phyloP scores from a whole-genome alignment of 2,113 vertebrate genomes.

The Phodopus roborovskii region DNA sequence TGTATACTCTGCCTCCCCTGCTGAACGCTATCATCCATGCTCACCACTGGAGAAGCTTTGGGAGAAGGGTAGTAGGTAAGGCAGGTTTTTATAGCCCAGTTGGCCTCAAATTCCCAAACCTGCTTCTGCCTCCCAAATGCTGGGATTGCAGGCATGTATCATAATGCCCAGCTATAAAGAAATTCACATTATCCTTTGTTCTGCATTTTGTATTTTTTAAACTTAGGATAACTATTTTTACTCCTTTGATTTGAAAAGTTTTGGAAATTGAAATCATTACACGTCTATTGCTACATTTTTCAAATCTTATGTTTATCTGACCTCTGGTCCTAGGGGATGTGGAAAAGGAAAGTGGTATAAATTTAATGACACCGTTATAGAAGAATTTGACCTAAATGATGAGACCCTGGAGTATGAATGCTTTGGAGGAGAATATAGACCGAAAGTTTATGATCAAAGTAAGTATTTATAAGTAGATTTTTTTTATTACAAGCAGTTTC shows the following conservation, averaged over 20 bases:
- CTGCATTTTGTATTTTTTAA: conserved; percentile 11
- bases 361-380: conserved; percentile 98
- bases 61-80: neutral
- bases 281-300: neutral
- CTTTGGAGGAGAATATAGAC: conserved; percentile 98
- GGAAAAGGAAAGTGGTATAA: conserved; percentile 98
- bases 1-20: no score
- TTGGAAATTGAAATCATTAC: neutral
- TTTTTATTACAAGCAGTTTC: neutral
- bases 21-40: neutral
- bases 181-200: neutral
- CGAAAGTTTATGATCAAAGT: conserved; percentile 99
- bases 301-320: conserved; percentile 64
- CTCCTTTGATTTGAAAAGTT: conserved; percentile 38
- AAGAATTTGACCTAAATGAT: conserved; percentile 98
- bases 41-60: neutral
- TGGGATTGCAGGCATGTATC: neutral
- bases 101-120: neutral
- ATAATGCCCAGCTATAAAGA: neutral
- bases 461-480: conserved; percentile 81
- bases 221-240: neutral
- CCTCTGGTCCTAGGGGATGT: conserved; percentile 88
- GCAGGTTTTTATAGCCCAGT: neutral
- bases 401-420: conserved; percentile 98
- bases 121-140: neutral